Evolutionary conservation across 2,113 vertebrate species (phyloP).

Genomic region (Chionis minor): DNA sequence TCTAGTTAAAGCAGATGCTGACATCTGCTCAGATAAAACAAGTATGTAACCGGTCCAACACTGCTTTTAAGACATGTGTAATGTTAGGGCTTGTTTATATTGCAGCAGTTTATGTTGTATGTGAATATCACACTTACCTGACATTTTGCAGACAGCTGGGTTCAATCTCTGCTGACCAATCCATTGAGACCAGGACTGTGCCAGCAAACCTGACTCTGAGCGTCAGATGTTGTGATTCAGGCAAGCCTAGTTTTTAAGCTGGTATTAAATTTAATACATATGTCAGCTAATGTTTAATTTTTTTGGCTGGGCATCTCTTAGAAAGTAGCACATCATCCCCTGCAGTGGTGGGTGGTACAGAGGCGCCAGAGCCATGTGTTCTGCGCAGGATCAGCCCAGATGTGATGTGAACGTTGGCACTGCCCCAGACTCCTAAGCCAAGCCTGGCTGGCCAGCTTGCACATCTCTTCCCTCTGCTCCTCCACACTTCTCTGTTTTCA

Average conservation of each 20-base stretch:
- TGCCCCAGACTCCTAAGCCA: not conserved
- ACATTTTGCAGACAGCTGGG: constrained; percentile 30
- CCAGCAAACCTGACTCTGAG: constrained; percentile 33
- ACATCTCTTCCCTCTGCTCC: not conserved
- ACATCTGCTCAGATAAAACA: constrained; percentile 65
- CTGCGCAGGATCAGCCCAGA: not conserved
- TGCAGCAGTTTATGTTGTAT: not conserved
- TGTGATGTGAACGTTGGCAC: constrained; percentile 8
- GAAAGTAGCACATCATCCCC: not conserved
- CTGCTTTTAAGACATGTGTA: constrained; percentile 43
- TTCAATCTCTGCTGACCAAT: constrained; percentile 39
- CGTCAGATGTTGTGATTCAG: constrained; percentile 29
- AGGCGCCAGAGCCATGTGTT: not conserved
- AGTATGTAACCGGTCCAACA: constrained; percentile 38
- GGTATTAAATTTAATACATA: constrained; percentile 8
- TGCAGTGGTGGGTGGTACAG: not conserved
- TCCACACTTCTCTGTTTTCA: not conserved
- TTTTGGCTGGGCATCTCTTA: constrained; percentile 5
- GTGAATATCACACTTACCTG: constrained; percentile 41
- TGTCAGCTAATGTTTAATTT: constrained; percentile 4
- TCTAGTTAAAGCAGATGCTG: constrained; percentile 59
- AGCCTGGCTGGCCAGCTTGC: not conserved
- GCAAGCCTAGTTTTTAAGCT: not conserved
- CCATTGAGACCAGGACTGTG: not conserved
- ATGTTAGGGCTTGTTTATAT: constrained; percentile 55